Evolutionary conservation across 2,113 vertebrate species (phyloP).

Genomic region (Capricornis sumatraensis): DNA sequence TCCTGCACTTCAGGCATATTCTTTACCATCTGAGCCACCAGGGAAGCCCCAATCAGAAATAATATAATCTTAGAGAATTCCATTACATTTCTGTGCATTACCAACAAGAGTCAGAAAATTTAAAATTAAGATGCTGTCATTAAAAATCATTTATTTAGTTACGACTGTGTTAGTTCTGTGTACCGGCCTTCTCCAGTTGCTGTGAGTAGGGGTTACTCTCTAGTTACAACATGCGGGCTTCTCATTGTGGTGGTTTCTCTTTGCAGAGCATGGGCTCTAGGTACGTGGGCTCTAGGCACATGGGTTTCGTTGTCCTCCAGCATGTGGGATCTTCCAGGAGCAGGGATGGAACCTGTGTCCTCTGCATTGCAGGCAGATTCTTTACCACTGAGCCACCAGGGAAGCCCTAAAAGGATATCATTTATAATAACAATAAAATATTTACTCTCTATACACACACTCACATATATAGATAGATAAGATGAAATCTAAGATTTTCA

Average conservation of each 20-base stretch:
- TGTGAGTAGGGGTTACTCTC: not conserved
- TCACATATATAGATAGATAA: not conserved
- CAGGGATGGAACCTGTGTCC: not conserved
- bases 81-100: not conserved
- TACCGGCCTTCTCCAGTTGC: not conserved
- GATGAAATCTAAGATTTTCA: not conserved
- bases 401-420: not conserved
- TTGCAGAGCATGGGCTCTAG: not conserved
- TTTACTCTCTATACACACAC: not conserved
- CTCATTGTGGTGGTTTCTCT: not conserved
- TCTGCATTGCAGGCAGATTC: not conserved
- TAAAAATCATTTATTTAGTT: not conserved
- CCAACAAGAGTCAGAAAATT: not conserved
- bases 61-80: not conserved
- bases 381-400: not conserved
- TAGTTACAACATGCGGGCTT: not conserved
- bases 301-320: not conserved
- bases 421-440: not conserved
- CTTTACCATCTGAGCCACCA: not conserved
- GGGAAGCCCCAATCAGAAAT: not conserved
- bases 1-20: not conserved
- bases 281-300: not conserved
- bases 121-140: not conserved
- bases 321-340: not conserved
- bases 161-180: not conserved